Conservation (phyloP, 2,888 invertebrate species). For the Tinea semifulvella region DNA sequence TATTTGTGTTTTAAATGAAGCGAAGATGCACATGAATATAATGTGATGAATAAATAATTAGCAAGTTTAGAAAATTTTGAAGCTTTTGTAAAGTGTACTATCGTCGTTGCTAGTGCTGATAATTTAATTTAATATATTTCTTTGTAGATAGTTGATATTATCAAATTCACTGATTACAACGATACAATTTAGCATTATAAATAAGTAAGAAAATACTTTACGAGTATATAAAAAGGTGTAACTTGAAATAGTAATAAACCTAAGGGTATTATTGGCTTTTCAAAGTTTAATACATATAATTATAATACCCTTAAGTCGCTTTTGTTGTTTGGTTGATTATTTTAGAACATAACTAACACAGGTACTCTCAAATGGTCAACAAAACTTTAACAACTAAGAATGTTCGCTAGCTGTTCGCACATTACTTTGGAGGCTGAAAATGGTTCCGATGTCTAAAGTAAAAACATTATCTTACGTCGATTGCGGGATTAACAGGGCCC, state of each 20-base stretch:
- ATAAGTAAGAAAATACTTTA: no score
- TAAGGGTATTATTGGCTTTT: neutral
- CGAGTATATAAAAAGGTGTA: neutral
- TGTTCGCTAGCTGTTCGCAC: neutral
- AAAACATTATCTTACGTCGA: constrained; percentile 4
- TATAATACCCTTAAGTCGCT: neutral
- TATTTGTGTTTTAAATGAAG: no score
- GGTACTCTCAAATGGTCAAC: neutral
- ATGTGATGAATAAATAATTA: no score
- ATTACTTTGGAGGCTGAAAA: neutral
- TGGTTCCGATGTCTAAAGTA: constrained; percentile 17
- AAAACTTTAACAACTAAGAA: neutral
- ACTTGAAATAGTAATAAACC: neutral
- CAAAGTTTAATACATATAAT: no score
- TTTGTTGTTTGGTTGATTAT: neutral
- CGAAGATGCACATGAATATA: no score
- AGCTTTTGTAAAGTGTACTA: no score
- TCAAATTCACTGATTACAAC: no score
- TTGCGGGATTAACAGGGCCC: neutral
- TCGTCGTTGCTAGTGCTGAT: no score
- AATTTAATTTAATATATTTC: no score
- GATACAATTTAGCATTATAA: no score
- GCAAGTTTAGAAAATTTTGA: no score
- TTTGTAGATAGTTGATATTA: no score
- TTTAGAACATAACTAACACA: neutral